Conservation (phyloP, 2,797 vertebrate genomes). For the Acanthopagrus latus region DNA sequence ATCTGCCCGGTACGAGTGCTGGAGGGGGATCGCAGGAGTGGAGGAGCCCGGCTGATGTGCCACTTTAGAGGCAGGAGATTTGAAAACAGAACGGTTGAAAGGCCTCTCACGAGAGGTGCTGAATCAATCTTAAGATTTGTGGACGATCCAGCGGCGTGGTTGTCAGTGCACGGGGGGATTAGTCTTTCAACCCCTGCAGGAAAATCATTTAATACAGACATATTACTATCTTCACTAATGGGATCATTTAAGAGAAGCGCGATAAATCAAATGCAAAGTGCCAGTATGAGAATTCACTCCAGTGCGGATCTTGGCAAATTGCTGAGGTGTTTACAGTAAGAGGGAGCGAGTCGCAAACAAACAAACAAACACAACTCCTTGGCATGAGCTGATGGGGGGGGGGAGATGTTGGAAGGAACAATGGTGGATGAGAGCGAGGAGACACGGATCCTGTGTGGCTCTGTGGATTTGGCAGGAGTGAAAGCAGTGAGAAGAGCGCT, state of each 20-base stretch:
- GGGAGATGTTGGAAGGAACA: slow-evolving; percentile 57
- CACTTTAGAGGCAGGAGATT: slow-evolving; percentile 66
- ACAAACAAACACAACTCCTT: slow-evolving; percentile 74
- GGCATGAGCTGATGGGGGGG: slow-evolving; percentile 55
- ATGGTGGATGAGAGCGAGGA: slow-evolving; percentile 53
- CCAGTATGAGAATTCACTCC: slow-evolving; percentile 40
- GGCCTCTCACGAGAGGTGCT: slow-evolving; percentile 66
- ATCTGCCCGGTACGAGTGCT: slow-evolving; percentile 63
- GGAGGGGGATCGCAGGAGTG: slow-evolving; percentile 46
- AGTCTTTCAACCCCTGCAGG: slow-evolving; percentile 32
- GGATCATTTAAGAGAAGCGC: background rate
- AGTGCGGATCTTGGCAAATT: slow-evolving; percentile 65
- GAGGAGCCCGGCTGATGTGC: slow-evolving; percentile 61
- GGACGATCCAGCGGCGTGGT: slow-evolving; percentile 37
- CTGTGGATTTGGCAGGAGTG: slow-evolving; percentile 81
- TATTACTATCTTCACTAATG: slow-evolving; percentile 25
- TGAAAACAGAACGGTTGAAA: slow-evolving; percentile 66
- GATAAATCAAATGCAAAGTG: slow-evolving; percentile 12
- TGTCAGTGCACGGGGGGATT: slow-evolving; percentile 48
- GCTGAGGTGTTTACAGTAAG: slow-evolving; percentile 67
- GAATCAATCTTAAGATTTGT: slow-evolving; percentile 70
- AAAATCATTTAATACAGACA: slow-evolving; percentile 61
- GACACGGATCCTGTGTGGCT: slow-evolving; percentile 69
- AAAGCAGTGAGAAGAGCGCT: slow-evolving; percentile 77
- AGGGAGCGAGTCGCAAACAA: slow-evolving; percentile 59